Percentiles rank a stretch among this genome's conserved stretches.
phyloP scores from a whole-genome alignment of 2,888 invertebrate genomes.

The Bruchidius siliquastri region DNA sequence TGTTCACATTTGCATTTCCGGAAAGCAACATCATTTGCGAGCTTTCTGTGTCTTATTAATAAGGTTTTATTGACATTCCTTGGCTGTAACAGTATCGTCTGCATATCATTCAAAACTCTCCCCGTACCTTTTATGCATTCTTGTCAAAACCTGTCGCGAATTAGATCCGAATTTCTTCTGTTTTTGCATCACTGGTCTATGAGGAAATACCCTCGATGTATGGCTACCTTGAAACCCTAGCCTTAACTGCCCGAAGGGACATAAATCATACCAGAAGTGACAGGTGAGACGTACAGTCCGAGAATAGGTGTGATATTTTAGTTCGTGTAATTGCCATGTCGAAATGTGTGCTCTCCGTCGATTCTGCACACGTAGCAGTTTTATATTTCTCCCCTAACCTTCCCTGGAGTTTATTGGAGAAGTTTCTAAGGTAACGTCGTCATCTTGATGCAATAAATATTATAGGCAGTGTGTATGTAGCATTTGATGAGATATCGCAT shows the following conservation, averaged over 20 bases:
- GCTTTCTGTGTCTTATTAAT: no score
- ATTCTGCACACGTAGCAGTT: neutral
- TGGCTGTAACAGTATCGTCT: no score
- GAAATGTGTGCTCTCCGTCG: neutral
- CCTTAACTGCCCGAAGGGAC: neutral
- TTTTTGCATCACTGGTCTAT: no score
- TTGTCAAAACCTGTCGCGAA: no score
- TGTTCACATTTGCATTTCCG: no score
- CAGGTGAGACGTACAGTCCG: neutral
- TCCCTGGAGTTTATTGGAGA: neutral
- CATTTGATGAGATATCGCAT: neutral
- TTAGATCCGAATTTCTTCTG: no score
- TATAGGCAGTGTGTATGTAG: neutral
- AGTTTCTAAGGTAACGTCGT: neutral
- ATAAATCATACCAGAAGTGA: neutral
- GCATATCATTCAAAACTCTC: no score
- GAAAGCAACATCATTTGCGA: no score
- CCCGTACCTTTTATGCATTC: no score
- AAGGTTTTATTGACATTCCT: no score
- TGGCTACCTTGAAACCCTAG: neutral
- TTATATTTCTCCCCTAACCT: neutral
- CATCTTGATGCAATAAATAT: neutral
- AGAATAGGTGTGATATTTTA: neutral
- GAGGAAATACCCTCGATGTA: neutral
- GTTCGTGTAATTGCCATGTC: neutral